phyloP scores from a whole-genome alignment of 1,140 invertebrate genomes.

The Catajapyx aquilonaris region DNA sequence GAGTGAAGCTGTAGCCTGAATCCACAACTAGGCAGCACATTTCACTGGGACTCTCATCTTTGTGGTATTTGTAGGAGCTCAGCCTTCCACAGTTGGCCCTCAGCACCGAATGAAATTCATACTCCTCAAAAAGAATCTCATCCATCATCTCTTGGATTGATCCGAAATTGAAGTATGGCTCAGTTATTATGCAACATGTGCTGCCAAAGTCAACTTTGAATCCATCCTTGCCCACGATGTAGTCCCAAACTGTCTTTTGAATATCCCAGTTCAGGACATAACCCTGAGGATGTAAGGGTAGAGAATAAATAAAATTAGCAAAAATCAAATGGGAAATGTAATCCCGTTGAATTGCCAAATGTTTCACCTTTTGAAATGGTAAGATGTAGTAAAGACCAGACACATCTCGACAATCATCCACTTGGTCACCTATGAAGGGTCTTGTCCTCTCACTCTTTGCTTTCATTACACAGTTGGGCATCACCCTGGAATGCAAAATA shows the following conservation, averaged over 20 bases:
- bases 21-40: conserved; percentile 75
- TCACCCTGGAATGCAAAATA: conserved; percentile 28
- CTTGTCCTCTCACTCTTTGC: conserved; percentile 84
- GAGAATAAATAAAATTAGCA: conserved; percentile 1
- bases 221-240: conserved; percentile 75
- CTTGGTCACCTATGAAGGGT: conserved; percentile 80
- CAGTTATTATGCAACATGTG: conserved; percentile 69
- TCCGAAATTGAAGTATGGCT: conserved; percentile 84
- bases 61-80: conserved; percentile 28
- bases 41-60: conserved; percentile 23
- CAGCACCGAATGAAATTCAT: conserved; percentile 67
- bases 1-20: conserved; percentile 85
- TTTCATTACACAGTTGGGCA: conserved; percentile 96
- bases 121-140: conserved; percentile 96
- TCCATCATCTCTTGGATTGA: conserved; percentile 80
- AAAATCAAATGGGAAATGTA: conserved; percentile 5
- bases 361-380: conserved; percentile 75
- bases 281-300: conserved; percentile 30
- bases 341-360: too few species aligned
- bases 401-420: conserved; percentile 88
- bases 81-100: conserved; percentile 46
- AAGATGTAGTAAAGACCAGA: conserved; percentile 86
- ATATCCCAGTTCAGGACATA: conserved; percentile 90
- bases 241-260: conserved; percentile 92
- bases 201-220: conserved; percentile 55